A percentile compares a stretch with the other conserved stretches of the same genome.
phyloP scores from a whole-genome alignment of 2,113 vertebrate species.

The Callithrix jacchus region DNA sequence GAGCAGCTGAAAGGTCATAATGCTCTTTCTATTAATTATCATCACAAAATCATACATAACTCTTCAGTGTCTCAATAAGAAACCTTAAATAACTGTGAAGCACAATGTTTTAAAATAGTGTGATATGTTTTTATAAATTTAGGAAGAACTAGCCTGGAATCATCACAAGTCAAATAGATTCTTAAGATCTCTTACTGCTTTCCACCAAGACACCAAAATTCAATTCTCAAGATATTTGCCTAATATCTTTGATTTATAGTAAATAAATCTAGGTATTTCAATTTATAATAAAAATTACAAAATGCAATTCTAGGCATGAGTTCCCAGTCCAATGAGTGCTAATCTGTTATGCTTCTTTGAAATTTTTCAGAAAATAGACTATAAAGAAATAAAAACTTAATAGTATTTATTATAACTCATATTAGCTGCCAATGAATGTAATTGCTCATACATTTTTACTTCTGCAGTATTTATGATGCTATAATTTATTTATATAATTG shows the following conservation, averaged over 20 bases:
- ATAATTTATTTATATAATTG: background rate
- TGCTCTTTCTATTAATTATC: background rate
- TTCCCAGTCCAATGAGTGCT: background rate
- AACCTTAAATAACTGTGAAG: background rate
- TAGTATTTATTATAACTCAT: background rate
- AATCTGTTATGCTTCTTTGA: background rate
- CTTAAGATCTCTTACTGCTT: background rate
- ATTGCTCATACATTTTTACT: background rate
- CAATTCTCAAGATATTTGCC: background rate
- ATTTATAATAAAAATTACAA: slow-evolving; percentile 17
- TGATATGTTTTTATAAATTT: background rate
- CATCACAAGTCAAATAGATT: background rate
- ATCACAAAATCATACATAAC: background rate
- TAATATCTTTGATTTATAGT: background rate
- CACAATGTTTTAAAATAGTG: background rate
- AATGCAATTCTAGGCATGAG: background rate
- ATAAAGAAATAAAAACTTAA: background rate
- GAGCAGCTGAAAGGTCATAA: background rate
- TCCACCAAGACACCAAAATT: background rate
- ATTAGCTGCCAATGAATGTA: background rate
- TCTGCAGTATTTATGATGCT: background rate
- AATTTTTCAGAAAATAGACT: background rate
- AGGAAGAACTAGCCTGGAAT: background rate
- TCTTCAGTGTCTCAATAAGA: background rate
- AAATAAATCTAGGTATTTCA: background rate